Conservation (phyloP, 2,113 vertebrate species). For the Synodontis membranacea region DNA sequence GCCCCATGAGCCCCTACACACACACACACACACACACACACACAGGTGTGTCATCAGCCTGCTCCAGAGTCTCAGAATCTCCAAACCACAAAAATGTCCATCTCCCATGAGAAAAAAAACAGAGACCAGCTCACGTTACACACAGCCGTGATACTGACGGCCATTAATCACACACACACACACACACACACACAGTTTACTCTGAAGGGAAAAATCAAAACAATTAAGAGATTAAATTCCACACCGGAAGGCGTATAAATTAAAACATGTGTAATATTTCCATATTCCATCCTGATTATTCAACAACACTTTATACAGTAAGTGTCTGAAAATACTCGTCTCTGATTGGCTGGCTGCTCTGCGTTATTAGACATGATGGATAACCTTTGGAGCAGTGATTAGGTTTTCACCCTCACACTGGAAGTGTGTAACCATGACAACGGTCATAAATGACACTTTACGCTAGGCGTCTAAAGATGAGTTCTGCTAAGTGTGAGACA, state of each 20-base stretch:
- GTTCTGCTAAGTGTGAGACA: background rate
- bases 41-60: slow-evolving; percentile 74
- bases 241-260: no score
- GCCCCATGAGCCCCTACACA: slow-evolving; percentile 68
- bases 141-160: slow-evolving; percentile 57
- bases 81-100: slow-evolving; percentile 79
- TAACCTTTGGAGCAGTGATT: background rate
- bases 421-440: background rate
- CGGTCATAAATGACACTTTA: background rate
- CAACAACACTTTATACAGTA: background rate
- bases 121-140: slow-evolving; percentile 73
- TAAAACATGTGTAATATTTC: no score
- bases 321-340: background rate
- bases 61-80: slow-evolving; percentile 75
- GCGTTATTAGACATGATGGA: background rate
- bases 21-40: slow-evolving; percentile 6
- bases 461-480: background rate
- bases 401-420: background rate
- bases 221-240: background rate
- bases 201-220: background rate
- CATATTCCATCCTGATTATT: background rate
- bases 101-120: slow-evolving; percentile 78
- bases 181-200: background rate
- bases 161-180: slow-evolving; percentile 12
- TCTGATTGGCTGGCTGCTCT: background rate